Evolutionary conservation across 2,113 vertebrate species (phyloP).

Genomic region (Engystomops pustulosus): DNA sequence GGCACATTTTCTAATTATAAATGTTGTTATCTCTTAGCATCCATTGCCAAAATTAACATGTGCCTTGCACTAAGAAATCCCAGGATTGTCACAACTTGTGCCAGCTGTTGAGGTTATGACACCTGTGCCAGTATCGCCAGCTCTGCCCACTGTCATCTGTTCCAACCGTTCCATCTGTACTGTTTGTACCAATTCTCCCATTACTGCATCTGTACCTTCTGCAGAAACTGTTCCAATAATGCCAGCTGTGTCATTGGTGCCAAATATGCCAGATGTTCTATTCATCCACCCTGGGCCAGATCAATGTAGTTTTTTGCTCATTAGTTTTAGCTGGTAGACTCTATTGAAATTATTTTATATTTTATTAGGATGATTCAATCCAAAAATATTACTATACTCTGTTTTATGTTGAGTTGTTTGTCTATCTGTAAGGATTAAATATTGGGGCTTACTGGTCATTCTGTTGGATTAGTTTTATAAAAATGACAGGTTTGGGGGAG

Average conservation of each 20-base stretch:
- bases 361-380: slow-evolving; percentile 76
- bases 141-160: slow-evolving; percentile 98
- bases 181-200: slow-evolving; percentile 92
- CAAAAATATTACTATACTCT: slow-evolving; percentile 69
- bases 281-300: slow-evolving; percentile 97
- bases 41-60: slow-evolving; percentile 97
- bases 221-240: slow-evolving; percentile 94
- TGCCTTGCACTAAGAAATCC: slow-evolving; percentile 99
- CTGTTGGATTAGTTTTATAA: slow-evolving; percentile 61
- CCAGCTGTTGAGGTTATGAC: slow-evolving; percentile 99
- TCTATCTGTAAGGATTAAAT: slow-evolving; percentile 61
- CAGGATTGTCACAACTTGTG: slow-evolving; percentile 99
- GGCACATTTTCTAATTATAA: slow-evolving; percentile 89
- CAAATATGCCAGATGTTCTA: slow-evolving; percentile 99
- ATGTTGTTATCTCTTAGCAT: slow-evolving; percentile 86
- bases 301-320: slow-evolving; percentile 93
- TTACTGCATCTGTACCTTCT: slow-evolving; percentile 98
- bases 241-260: slow-evolving; percentile 91
- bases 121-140: slow-evolving; percentile 95
- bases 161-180: slow-evolving; percentile 96
- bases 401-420: slow-evolving; percentile 66
- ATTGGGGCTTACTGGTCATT: slow-evolving; percentile 27
- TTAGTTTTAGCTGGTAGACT: slow-evolving; percentile 95
- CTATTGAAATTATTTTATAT: slow-evolving; percentile 79
- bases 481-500: slow-evolving; percentile 53